Conservation (phyloP, 2,113 vertebrate genomes). For the Microtus oregoni region DNA sequence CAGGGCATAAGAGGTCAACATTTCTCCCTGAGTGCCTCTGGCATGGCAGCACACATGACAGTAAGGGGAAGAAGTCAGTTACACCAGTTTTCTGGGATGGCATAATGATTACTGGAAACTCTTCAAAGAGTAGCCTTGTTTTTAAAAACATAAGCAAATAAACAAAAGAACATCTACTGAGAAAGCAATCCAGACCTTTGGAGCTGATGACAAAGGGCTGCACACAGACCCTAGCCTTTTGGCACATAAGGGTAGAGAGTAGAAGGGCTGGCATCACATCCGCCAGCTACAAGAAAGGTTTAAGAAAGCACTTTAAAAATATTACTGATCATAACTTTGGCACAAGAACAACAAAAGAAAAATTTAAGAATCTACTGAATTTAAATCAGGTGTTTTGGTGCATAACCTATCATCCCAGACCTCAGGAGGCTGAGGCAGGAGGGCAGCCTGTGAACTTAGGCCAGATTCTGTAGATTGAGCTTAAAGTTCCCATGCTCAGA, state of each 20-base stretch:
- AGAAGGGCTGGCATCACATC: neutral
- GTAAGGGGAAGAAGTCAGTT: neutral
- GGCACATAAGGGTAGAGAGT: neutral
- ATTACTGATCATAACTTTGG: neutral
- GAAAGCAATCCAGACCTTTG: neutral
- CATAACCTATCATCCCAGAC: neutral
- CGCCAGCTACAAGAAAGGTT: neutral
- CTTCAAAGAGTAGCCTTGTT: neutral
- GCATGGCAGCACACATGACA: neutral
- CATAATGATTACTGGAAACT: neutral
- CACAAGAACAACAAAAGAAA: constrained; percentile 2
- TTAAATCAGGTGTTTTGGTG: neutral
- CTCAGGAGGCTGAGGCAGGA: neutral
- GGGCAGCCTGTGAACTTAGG: neutral
- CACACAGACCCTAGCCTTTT: neutral
- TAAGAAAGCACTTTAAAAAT: neutral
- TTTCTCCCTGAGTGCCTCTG: neutral
- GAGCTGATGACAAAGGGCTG: neutral
- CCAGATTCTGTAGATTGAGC: neutral
- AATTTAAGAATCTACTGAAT: neutral
- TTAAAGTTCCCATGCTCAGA: neutral
- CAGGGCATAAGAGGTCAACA: neutral
- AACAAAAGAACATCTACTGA: neutral
- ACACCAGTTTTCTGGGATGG: neutral
- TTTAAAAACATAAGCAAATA: neutral